phyloP scores from a whole-genome alignment of 2,888 invertebrate species.

The Drosophila imparisetae region DNA sequence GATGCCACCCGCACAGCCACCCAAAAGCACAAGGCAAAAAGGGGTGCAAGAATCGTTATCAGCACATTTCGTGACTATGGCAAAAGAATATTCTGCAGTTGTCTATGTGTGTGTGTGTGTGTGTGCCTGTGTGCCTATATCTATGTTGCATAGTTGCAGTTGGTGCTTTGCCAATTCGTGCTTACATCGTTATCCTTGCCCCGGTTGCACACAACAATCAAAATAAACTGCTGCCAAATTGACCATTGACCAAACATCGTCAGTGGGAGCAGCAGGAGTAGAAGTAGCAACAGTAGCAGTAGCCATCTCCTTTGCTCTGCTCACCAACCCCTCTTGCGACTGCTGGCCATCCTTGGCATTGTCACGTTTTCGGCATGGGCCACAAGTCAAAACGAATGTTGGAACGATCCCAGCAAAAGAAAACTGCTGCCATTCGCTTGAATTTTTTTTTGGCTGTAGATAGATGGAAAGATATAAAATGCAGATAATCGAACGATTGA shows the following conservation, averaged over 20 bases:
- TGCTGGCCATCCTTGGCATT: slow-evolving; percentile 43
- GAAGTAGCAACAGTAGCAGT: slow-evolving; percentile 13
- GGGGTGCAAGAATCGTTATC: slow-evolving; percentile 57
- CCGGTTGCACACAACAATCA: slow-evolving; percentile 79
- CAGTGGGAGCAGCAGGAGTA: slow-evolving; percentile 46
- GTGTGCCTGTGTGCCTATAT: slow-evolving; percentile 1
- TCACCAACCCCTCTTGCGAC: not conserved
- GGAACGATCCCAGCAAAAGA: slow-evolving; percentile 20
- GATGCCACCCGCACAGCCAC: not conserved
- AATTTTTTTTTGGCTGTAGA: slow-evolving; percentile 24
- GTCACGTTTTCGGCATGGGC: slow-evolving; percentile 62
- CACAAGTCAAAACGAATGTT: slow-evolving; percentile 54
- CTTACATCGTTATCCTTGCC: slow-evolving; percentile 76
- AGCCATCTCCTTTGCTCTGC: not conserved
- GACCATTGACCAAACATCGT: slow-evolving; percentile 77
- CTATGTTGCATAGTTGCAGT: slow-evolving; percentile 44
- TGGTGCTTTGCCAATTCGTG: slow-evolving; percentile 64
- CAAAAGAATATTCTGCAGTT: slow-evolving; percentile 53
- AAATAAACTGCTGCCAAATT: slow-evolving; percentile 81
- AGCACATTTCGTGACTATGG: slow-evolving; percentile 70
- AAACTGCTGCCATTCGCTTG: slow-evolving; percentile 39
- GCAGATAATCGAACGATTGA: slow-evolving; percentile 28
- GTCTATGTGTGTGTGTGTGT: not conserved
- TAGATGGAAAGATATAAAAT: not conserved
- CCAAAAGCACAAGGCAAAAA: slow-evolving; percentile 15